Percentiles rank a stretch among this genome's conserved stretches.
phyloP scores from a whole-genome alignment of 2,888 invertebrate species.

The Drosophila rellima region DNA sequence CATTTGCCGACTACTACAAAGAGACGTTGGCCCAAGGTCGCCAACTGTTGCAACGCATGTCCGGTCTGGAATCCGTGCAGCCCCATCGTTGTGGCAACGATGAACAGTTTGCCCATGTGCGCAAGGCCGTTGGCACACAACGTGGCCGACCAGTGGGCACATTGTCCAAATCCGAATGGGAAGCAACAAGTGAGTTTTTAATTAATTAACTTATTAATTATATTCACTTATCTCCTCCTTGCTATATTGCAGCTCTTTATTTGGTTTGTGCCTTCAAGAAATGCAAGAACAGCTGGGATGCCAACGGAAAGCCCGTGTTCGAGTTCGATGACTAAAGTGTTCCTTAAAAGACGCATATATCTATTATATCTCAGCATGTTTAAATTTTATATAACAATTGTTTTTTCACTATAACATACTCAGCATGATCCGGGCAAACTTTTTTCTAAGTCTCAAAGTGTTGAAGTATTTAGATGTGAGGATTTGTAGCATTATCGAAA shows the following conservation, averaged over 20 bases:
- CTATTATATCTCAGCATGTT: constrained; percentile 6
- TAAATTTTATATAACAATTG: constrained; percentile 3
- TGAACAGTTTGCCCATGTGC: constrained; percentile 91
- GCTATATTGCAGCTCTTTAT: constrained; percentile 90
- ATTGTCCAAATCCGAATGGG: constrained; percentile 96
- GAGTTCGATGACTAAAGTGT: constrained; percentile 64
- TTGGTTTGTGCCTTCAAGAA: constrained; percentile 94
- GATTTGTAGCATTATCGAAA: neutral
- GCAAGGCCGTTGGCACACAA: constrained; percentile 85
- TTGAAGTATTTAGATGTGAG: constrained; percentile 4
- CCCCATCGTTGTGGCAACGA: constrained; percentile 86
- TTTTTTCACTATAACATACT: constrained; percentile 25
- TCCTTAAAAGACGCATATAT: neutral
- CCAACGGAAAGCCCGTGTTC: constrained; percentile 68
- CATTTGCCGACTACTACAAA: constrained; percentile 92
- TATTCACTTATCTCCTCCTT: constrained; percentile 5
- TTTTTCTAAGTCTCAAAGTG: constrained; percentile 19
- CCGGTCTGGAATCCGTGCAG: constrained; percentile 92
- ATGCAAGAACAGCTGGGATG: constrained; percentile 84
- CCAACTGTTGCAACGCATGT: constrained; percentile 91
- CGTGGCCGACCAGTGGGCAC: constrained; percentile 89
- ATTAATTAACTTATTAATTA: constrained; percentile 6
- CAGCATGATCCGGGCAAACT: constrained; percentile 39
- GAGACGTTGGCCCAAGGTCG: constrained; percentile 80
- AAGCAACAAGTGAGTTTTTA: constrained; percentile 91